These are phyloP conservation scores for Microchrysa polita DNA, from an alignment of 2,888 invertebrate genomes.

Conservation along the genomic window DNA sequence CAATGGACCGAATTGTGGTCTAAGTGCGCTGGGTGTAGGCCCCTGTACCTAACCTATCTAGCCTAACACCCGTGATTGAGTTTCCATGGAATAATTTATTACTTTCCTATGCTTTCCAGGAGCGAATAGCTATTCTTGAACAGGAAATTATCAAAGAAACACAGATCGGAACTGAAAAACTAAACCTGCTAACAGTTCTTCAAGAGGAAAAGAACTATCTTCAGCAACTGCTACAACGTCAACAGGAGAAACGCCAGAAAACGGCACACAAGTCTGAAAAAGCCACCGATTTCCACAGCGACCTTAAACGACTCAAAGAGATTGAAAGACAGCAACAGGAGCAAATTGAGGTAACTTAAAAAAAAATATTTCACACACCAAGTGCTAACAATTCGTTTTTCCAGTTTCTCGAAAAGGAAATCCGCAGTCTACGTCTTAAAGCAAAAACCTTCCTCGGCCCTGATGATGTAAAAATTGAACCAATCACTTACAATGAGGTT, in stretches of 20 bases:
- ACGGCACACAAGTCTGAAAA: neutral
- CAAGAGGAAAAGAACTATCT: constrained; percentile 67
- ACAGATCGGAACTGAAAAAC: constrained; percentile 67
- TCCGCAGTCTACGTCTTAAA: constrained; percentile 60
- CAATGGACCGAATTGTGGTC: no score
- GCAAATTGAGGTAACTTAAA: constrained; percentile 66
- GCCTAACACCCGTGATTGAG: no score
- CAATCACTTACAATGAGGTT: constrained; percentile 50
- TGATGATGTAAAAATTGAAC: constrained; percentile 44
- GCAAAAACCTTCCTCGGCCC: constrained; percentile 57
- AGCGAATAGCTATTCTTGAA: constrained; percentile 59
- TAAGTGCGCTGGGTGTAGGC: no score
- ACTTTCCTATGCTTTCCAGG: constrained; percentile 53
- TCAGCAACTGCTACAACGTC: constrained; percentile 61
- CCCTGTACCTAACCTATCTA: no score
- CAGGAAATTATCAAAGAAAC: constrained; percentile 64
- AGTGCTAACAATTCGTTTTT: constrained; percentile 13
- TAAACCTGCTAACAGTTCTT: constrained; percentile 68
- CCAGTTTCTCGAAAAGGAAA: constrained; percentile 60
- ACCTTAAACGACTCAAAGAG: constrained; percentile 58
- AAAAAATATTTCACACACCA: neutral
- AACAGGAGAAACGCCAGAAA: constrained; percentile 55
- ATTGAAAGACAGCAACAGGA: constrained; percentile 64
- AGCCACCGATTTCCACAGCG: constrained; percentile 50
- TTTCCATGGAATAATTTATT: no score